Evolutionary conservation across 2,797 vertebrate genomes (phyloP).

Genomic region (Gobio occitaniae): DNA sequence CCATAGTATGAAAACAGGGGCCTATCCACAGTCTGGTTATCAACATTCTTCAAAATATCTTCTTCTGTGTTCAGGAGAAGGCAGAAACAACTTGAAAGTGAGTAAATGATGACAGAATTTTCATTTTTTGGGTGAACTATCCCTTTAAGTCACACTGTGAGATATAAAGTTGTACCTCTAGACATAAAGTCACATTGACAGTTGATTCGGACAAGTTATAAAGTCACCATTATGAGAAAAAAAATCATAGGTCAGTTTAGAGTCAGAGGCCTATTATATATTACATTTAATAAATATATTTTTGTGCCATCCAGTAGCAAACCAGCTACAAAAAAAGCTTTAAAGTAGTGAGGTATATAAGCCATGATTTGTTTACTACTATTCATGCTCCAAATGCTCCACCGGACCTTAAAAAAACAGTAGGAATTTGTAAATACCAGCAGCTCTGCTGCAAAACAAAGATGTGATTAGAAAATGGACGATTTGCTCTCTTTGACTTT

Average conservation of each 20-base stretch:
- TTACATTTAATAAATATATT: background rate
- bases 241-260: background rate
- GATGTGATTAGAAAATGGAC: conserved; percentile 66
- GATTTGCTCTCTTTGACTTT: conserved; percentile 55
- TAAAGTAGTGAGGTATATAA: background rate
- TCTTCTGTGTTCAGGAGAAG: too few relatives aligned
- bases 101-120: too few relatives aligned
- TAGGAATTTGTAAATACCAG: conserved; percentile 55
- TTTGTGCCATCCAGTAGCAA: background rate
- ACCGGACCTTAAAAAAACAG: background rate
- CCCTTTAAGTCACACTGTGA: background rate
- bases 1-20: too few relatives aligned
- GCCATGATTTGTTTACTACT: background rate
- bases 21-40: too few relatives aligned
- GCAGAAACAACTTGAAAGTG: too few relatives aligned
- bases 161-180: background rate
- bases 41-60: too few relatives aligned
- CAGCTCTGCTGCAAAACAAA: conserved; percentile 43
- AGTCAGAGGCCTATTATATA: background rate
- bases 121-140: background rate
- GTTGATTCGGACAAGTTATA: background rate
- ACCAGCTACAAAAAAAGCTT: background rate
- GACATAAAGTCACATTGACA: background rate
- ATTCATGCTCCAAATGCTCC: background rate
- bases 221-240: background rate